Conservation (phyloP, 2,113 vertebrate species). For the Silurus asotus region DNA sequence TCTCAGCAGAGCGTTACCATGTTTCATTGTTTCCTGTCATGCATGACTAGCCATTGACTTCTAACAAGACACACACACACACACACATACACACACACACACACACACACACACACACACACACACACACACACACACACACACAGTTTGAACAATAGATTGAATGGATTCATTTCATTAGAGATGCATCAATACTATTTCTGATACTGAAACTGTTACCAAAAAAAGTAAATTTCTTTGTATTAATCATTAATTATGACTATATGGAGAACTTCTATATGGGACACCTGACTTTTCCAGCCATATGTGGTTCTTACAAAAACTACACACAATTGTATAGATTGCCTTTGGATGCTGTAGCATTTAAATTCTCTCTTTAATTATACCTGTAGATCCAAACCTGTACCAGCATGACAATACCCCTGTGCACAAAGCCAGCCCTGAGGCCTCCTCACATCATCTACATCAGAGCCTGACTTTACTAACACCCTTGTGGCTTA, state of each 20-base stretch:
- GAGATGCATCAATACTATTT: background rate
- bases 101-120: background rate
- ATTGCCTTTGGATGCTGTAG: too few relatives aligned
- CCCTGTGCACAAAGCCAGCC: too few relatives aligned
- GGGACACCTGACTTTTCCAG: too few relatives aligned
- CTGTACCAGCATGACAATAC: too few relatives aligned
- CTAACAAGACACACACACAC: background rate
- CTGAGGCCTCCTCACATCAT: too few relatives aligned
- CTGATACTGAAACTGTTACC: background rate
- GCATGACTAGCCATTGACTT: background rate
- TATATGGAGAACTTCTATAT: too few relatives aligned
- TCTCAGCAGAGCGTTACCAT: slow-evolving; percentile 4
- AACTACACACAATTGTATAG: too few relatives aligned
- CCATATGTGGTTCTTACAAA: too few relatives aligned
- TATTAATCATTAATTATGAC: background rate
- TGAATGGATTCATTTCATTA: background rate
- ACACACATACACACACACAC: slow-evolving; percentile 10
- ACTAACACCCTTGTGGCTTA: too few relatives aligned
- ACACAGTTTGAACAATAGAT: background rate
- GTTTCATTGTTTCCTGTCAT: slow-evolving; percentile 30
- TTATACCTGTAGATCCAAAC: too few relatives aligned
- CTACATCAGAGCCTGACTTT: too few relatives aligned
- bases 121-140: slow-evolving; percentile 12
- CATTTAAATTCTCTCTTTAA: too few relatives aligned
- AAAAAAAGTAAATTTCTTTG: background rate